These are phyloP conservation scores for Xylota sylvarum DNA, from an alignment of 2,888 invertebrate species.

Conservation along the genomic window DNA sequence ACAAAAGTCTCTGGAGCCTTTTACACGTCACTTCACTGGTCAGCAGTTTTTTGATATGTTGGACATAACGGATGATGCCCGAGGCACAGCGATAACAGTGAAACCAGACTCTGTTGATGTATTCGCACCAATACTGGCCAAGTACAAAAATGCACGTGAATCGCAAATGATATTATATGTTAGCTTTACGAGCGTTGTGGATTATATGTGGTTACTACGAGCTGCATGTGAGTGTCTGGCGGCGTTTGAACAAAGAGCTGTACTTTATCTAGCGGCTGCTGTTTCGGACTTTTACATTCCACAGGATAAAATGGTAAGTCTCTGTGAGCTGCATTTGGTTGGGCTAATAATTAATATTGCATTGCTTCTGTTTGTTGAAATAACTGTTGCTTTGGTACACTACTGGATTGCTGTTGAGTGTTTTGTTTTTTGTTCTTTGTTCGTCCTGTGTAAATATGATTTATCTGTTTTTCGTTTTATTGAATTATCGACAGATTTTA, in stretches of 20 bases:
- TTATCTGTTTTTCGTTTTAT: slow-evolving; percentile 53
- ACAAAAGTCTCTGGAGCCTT: slow-evolving; percentile 95
- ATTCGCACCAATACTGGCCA: slow-evolving; percentile 89
- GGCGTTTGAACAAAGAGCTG: slow-evolving; percentile 88
- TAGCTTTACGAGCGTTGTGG: slow-evolving; percentile 93
- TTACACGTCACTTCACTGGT: slow-evolving; percentile 93
- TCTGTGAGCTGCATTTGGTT: background rate
- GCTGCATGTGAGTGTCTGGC: slow-evolving; percentile 92
- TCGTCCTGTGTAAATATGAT: slow-evolving; percentile 55
- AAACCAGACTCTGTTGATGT: slow-evolving; percentile 90
- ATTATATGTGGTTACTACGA: slow-evolving; percentile 96
- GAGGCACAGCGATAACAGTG: slow-evolving; percentile 89
- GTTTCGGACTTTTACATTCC: slow-evolving; percentile 99
- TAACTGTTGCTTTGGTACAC: background rate
- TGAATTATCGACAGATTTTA: slow-evolving; percentile 16
- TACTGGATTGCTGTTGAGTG: background rate
- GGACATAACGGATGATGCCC: slow-evolving; percentile 86
- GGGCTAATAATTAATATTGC: slow-evolving; percentile 6
- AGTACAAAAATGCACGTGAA: slow-evolving; percentile 92
- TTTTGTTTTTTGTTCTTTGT: too few species aligned
- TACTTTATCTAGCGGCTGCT: slow-evolving; percentile 98
- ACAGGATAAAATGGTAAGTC: slow-evolving; percentile 93
- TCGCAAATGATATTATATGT: slow-evolving; percentile 90
- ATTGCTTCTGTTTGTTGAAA: background rate
- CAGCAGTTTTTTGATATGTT: slow-evolving; percentile 93